Evolutionary conservation across 2,797 vertebrate species (phyloP).

Genomic region (Epinephelus coioides): DNA sequence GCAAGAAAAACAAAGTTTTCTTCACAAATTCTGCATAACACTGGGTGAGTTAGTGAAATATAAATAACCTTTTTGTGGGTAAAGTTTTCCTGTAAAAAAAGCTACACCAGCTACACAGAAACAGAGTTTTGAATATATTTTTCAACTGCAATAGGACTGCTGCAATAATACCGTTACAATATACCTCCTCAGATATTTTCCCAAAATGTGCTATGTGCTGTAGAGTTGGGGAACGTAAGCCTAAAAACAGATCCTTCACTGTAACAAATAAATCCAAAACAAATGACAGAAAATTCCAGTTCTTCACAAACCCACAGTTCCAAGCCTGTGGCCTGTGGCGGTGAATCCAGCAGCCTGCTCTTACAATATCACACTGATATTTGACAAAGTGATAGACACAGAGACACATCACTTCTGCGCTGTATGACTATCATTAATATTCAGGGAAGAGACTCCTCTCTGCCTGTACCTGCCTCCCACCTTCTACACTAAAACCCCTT

Average conservation of each 20-base stretch:
- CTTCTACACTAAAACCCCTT: conserved; percentile 40
- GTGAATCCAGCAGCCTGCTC: conserved; percentile 30
- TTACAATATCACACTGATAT: conserved; percentile 54
- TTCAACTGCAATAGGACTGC: neutral
- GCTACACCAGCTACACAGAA: neutral
- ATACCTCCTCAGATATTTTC: neutral
- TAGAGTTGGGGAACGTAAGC: neutral
- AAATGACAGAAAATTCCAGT: conserved; percentile 37
- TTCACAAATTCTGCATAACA: too few relatives aligned
- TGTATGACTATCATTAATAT: conserved; percentile 65
- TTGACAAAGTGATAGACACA: conserved; percentile 60
- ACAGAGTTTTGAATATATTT: neutral
- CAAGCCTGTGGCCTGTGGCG: conserved; percentile 19
- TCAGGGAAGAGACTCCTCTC: conserved; percentile 44
- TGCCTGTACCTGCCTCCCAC: conserved; percentile 54
- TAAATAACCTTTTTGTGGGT: too few relatives aligned
- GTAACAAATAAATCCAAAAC: conserved; percentile 32
- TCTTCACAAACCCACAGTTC: conserved; percentile 11
- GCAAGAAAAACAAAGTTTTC: too few relatives aligned
- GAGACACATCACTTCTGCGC: conserved; percentile 24
- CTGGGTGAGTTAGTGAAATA: too few relatives aligned
- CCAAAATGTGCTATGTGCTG: neutral
- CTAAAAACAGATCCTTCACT: conserved; percentile 34
- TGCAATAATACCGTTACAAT: neutral
- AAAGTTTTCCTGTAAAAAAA: too few relatives aligned